Evolutionary conservation across 2,888 invertebrate genomes (phyloP).

Genomic region (Ophion costatus): DNA sequence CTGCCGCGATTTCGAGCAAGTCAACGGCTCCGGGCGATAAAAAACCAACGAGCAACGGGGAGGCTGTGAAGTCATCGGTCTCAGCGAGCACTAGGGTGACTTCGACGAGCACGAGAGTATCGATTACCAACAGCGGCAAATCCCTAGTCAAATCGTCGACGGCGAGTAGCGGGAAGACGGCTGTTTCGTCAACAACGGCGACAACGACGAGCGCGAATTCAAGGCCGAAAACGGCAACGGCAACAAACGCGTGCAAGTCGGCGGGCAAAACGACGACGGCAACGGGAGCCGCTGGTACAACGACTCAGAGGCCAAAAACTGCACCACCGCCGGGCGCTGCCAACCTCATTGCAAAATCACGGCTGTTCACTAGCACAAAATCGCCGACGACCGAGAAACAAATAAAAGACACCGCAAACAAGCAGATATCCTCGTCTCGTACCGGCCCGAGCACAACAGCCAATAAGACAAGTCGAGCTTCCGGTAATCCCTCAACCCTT

Average conservation of each 20-base stretch:
- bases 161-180: slow-evolving; percentile 64
- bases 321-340: slow-evolving; percentile 74
- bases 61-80: slow-evolving; percentile 77
- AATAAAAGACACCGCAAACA: slow-evolving; percentile 89
- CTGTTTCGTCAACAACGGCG: slow-evolving; percentile 72
- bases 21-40: slow-evolving; percentile 80
- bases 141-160: slow-evolving; percentile 62
- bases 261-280: slow-evolving; percentile 71
- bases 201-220: slow-evolving; percentile 70
- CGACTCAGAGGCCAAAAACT: slow-evolving; percentile 73
- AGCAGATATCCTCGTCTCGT: slow-evolving; percentile 86
- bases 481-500: slow-evolving; percentile 63
- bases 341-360: slow-evolving; percentile 77
- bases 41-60: slow-evolving; percentile 86
- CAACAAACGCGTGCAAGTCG: slow-evolving; percentile 47
- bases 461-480: slow-evolving; percentile 67
- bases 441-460: slow-evolving; percentile 77
- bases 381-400: slow-evolving; percentile 85
- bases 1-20: slow-evolving; percentile 64
- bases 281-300: slow-evolving; percentile 69
- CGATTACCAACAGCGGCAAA: slow-evolving; percentile 44
- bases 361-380: slow-evolving; percentile 66
- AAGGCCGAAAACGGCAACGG: slow-evolving; percentile 65
- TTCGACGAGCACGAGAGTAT: slow-evolving; percentile 67
- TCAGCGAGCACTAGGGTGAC: slow-evolving; percentile 44